phyloP scores from a whole-genome alignment of 2,888 invertebrate genomes.

The Dicyrtomina minuta region DNA sequence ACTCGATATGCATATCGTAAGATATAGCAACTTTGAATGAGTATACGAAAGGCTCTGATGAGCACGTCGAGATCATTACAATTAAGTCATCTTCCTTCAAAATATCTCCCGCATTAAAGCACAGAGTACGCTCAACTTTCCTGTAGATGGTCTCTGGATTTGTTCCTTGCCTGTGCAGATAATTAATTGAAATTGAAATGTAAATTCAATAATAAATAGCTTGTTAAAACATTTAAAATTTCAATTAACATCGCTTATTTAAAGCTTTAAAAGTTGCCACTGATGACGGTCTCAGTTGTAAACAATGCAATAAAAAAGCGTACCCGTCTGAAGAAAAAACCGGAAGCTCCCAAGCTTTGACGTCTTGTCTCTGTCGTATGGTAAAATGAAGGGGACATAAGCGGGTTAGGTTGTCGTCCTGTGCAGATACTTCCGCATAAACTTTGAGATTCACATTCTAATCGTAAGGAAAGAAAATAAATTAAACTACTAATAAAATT shows the following conservation, averaged over 20 bases:
- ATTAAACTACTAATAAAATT: neutral
- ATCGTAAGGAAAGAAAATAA: neutral
- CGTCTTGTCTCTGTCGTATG: conserved; percentile 31
- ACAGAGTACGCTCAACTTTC: conserved; percentile 13
- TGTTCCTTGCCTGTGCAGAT: no score
- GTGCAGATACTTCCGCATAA: conserved; percentile 15
- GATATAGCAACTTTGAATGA: conserved; percentile 11
- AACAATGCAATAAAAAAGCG: neutral
- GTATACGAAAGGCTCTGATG: conserved; percentile 7
- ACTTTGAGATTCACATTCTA: conserved; percentile 27
- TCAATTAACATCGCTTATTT: neutral
- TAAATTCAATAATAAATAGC: no score
- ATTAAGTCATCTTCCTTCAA: conserved; percentile 21
- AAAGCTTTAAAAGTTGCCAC: no score
- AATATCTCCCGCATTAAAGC: conserved; percentile 10
- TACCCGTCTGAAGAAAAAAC: conserved; percentile 11
- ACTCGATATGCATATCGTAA: no score
- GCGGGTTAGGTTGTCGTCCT: conserved; percentile 7
- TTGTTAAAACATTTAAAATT: no score
- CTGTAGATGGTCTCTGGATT: conserved; percentile 1
- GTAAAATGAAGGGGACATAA: conserved; percentile 33
- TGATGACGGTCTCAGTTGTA: no score
- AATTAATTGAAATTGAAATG: no score
- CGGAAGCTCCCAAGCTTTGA: conserved; percentile 26
- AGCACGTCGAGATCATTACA: conserved; percentile 27